Evolutionary conservation across 2,797 vertebrate genomes (phyloP).

Genomic region (Tinamus major): DNA sequence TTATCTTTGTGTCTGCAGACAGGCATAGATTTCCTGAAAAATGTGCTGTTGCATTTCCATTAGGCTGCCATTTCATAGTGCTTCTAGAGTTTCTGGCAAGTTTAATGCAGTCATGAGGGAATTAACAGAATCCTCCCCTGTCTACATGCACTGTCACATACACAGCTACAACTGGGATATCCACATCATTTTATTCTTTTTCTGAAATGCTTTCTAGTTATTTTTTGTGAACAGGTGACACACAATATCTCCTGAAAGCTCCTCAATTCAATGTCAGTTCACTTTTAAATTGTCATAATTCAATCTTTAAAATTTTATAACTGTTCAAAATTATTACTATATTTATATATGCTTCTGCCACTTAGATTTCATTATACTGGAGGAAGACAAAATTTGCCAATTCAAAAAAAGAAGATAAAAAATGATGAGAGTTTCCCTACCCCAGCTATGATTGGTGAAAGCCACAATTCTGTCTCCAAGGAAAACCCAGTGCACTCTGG

Average conservation of each 20-base stretch:
- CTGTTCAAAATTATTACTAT: background rate
- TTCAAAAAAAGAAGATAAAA: background rate
- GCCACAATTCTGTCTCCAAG: fast-evolving
- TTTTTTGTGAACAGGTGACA: background rate
- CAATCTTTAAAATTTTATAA: background rate
- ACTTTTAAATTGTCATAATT: background rate
- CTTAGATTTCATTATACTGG: background rate
- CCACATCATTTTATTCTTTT: background rate
- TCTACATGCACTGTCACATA: background rate
- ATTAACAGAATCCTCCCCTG: background rate
- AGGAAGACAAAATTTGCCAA: background rate
- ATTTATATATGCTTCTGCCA: background rate
- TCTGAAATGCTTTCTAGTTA: background rate
- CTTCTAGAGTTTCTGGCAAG: background rate
- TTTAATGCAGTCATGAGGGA: background rate
- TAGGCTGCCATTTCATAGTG: background rate
- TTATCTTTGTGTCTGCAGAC: constrained; percentile 41
- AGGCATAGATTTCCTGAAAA: constrained; percentile 55
- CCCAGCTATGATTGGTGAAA: fast-evolving
- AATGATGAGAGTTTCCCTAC: background rate
- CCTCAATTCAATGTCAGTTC: background rate
- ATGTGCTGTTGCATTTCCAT: background rate
- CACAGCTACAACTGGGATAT: background rate
- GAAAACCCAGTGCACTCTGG: fast-evolving
- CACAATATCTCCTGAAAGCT: background rate